Base-by-base conservation (phyloP, 2,888 invertebrate genomes). In the Muschampia plurimacula region DNA sequence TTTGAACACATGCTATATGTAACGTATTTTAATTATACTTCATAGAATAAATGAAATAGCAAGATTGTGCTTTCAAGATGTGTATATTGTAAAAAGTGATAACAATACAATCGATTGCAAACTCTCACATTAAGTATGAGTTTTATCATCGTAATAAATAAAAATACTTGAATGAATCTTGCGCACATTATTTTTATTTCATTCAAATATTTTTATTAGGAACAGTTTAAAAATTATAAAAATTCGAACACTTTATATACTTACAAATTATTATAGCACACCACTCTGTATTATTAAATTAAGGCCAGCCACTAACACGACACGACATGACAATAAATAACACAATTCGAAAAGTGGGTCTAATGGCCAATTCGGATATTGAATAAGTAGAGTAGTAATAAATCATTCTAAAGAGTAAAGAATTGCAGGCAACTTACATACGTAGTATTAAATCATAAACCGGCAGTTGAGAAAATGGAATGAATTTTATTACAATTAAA, bases 181-280 rank as follows among this genome's bases (percentile, higher is more conserved):
- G 28, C 9, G 15, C n/a, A 32, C 8, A 10, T 41, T 39, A 9
- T 10, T 52, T 9, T 22, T 39, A 28, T 32, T 66, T 66, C 66
- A 66, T 39, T 66, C 52, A 66, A 66, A 52, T 66, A 39, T 32
- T 66, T 39, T 36, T 32, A 49, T n/a, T 32, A 36, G 22, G 15
- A 49, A 2, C 22, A 15, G 4, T 9, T 52, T 52, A 22, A 52
- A 8, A 28, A 44, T 12, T 6, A 13, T 59, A 69, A n/a, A 41
- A 36, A 15, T 55, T 69, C 52, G 63, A 64, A 69, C 41, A 69
- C 55, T 55, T 69, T 55, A 15, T 22, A 22, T 22, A 22, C 22
- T 1, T 55, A 55, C 41, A 69, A 59, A 10, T 57, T 59, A 49
- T 55, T 44, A 63, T 32, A 55, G 41, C 41, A 64, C 52, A 44